These are phyloP conservation scores for Drosophila kurseongensis DNA, from an alignment of 1,140 invertebrate genomes.

Conservation along the genomic window DNA sequence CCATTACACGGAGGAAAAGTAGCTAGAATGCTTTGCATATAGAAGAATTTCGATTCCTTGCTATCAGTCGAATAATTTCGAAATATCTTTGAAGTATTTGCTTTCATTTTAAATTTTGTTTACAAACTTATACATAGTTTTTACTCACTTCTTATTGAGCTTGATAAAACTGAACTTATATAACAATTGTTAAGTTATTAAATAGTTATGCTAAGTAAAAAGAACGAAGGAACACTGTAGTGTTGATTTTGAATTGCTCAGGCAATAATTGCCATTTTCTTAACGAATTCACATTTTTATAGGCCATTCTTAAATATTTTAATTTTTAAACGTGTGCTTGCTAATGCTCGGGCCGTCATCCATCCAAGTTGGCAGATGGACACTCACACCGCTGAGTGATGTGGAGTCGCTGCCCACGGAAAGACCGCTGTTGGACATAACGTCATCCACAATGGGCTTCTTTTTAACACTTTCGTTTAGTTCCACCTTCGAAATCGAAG, in stretches of 20 bases:
- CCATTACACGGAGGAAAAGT: slow-evolving; percentile 7
- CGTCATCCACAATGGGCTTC: not conserved
- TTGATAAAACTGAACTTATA: too few relatives aligned
- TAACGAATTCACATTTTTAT: not conserved
- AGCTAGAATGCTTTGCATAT: not conserved
- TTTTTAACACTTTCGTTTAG: not conserved
- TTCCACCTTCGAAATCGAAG: not conserved
- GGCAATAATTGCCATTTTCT: not conserved
- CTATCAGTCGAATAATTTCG: not conserved
- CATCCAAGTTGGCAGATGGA: slow-evolving; percentile 21
- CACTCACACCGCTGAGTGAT: slow-evolving; percentile 7
- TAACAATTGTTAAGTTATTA: too few relatives aligned
- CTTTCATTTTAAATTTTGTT: too few relatives aligned
- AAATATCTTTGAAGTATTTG: too few relatives aligned
- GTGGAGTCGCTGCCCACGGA: slow-evolving; percentile 15
- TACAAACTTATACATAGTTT: too few relatives aligned
- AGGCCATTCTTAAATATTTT: not conserved
- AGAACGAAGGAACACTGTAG: too few relatives aligned
- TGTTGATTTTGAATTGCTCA: too few relatives aligned
- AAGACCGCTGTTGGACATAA: slow-evolving; percentile 22
- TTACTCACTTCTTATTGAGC: too few relatives aligned
- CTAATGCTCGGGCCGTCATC: not conserved
- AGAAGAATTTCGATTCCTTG: not conserved
- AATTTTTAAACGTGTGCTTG: not conserved
- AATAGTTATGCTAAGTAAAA: too few relatives aligned